phyloP scores from a whole-genome alignment of 2,113 vertebrate species.

The Nymphicus hollandicus region DNA sequence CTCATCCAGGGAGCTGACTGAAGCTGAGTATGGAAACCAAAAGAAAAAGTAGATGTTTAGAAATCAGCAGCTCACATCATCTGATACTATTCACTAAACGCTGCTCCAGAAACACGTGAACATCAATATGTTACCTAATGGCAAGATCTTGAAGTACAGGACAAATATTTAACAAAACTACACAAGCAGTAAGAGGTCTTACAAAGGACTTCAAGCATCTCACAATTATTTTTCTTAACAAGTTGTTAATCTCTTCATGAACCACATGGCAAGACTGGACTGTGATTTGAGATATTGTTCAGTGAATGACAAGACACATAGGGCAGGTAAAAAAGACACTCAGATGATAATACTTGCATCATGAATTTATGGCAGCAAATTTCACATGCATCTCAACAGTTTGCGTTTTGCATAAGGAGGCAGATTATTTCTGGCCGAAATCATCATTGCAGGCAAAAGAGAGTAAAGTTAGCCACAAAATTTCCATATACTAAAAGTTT shows the following conservation, averaged over 20 bases:
- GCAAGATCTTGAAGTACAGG: neutral
- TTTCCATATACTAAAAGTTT: neutral
- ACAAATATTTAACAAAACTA: neutral
- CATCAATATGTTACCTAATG: neutral
- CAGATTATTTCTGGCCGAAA: neutral
- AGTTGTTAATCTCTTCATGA: neutral
- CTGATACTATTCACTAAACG: neutral
- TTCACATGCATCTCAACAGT: neutral
- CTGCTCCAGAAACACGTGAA: neutral
- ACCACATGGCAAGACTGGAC: neutral
- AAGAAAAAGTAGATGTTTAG: neutral
- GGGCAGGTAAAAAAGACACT: neutral
- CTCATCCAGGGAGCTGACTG: neutral
- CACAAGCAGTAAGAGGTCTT: neutral
- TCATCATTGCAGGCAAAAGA: neutral
- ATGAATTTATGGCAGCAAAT: neutral
- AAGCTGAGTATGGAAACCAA: neutral
- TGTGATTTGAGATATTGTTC: neutral
- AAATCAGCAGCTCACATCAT: neutral
- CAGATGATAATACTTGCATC: neutral
- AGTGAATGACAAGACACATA: neutral
- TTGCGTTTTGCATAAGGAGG: neutral
- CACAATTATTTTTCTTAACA: neutral
- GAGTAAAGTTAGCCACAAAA: neutral
- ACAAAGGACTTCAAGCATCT: neutral